Evolutionary conservation across 2,888 invertebrate genomes (phyloP).

Genomic region (Eurytoma californica): DNA sequence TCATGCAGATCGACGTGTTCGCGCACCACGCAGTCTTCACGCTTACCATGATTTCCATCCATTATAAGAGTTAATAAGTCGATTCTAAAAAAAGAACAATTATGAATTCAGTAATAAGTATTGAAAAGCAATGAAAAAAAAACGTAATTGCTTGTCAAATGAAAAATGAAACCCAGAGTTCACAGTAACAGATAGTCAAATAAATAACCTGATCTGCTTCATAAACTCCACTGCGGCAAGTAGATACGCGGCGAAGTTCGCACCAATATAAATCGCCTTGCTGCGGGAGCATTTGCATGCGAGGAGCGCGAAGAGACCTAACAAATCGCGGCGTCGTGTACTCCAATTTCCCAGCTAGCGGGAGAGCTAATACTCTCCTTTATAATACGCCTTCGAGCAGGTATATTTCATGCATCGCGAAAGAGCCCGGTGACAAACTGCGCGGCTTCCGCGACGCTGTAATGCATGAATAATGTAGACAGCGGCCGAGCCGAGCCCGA

Average conservation of each 20-base stretch:
- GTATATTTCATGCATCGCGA: not conserved
- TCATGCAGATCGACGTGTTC: not conserved
- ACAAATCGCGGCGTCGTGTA: constrained; percentile 39
- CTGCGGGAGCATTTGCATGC: constrained; percentile 20
- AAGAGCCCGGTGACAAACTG: not conserved
- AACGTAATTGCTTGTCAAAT: no score
- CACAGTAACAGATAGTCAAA: no score
- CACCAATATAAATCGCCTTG: constrained; percentile 16
- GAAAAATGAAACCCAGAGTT: no score
- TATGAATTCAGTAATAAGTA: no score
- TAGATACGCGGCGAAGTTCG: not conserved
- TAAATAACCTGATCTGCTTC: no score
- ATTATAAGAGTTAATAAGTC: no score
- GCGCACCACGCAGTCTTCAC: not conserved
- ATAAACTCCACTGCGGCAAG: not conserved
- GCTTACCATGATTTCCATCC: no score
- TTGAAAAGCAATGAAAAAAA: no score
- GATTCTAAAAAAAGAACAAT: no score
- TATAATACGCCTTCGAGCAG: constrained; percentile 11
- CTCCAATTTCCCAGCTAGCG: constrained; percentile 15
- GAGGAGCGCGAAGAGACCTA: constrained; percentile 27
- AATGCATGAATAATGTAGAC: constrained; percentile 25
- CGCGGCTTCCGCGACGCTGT: not conserved
- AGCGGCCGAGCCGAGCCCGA: not conserved
- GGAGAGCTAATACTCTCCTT: not conserved